Evolutionary conservation across 2,113 vertebrate species (phyloP).

Genomic region (Rhodinocichla rosea): DNA sequence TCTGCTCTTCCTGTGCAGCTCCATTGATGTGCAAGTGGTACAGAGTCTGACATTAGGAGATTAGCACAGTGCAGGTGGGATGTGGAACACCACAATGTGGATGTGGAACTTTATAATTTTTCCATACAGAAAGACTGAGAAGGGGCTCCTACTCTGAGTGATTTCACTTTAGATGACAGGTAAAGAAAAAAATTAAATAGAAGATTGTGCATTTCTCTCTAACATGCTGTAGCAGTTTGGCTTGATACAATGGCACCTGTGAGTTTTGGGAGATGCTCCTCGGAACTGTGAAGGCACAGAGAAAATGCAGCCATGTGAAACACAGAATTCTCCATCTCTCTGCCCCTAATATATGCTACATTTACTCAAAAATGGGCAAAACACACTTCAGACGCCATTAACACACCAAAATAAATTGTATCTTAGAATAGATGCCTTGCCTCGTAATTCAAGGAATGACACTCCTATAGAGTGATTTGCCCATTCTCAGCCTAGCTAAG

Average conservation of each 20-base stretch:
- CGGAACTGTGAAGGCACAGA: neutral
- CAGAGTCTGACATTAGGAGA: neutral
- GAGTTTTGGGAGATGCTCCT: neutral
- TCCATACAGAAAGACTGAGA: neutral
- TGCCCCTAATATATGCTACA: neutral
- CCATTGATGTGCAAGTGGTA: neutral
- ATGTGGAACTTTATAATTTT: neutral
- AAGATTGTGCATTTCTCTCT: neutral
- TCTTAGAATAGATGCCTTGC: neutral
- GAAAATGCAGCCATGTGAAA: neutral
- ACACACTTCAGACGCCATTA: neutral
- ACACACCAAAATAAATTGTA: neutral
- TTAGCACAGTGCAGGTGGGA: neutral
- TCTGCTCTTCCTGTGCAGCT: neutral
- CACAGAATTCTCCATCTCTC: neutral
- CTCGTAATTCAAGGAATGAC: neutral
- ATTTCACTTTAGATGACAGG: neutral
- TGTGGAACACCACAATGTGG: neutral
- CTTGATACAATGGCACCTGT: neutral
- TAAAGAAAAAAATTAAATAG: neutral
- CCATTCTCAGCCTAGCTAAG: neutral
- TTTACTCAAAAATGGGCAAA: neutral
- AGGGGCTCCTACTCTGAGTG: neutral
- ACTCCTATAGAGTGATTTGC: neutral
- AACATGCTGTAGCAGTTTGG: neutral